These are phyloP conservation scores for Pristionchus exspectatus DNA, from an alignment of 2,888 invertebrate genomes.

Conservation along the genomic window DNA sequence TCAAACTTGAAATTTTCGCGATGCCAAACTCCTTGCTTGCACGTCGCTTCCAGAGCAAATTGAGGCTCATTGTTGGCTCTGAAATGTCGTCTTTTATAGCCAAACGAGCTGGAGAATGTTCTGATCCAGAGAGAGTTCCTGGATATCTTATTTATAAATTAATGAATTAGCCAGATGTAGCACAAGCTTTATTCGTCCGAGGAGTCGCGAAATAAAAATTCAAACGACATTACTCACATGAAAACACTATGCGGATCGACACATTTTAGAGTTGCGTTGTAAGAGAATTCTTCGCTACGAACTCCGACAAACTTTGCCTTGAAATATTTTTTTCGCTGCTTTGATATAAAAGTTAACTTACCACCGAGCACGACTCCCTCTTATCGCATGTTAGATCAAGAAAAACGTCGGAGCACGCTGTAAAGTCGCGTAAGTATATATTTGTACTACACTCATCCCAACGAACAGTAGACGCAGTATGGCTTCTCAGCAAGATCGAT, in stretches of 20 bases:
- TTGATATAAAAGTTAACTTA: background rate
- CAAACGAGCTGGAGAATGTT: no score
- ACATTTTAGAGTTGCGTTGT: background rate
- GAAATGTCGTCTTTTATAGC: no score
- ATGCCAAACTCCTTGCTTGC: no score
- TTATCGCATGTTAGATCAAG: background rate
- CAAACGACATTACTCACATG: background rate
- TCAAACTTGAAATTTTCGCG: no score
- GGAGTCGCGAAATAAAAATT: no score
- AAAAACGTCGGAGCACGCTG: slow-evolving; percentile 5
- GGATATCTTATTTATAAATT: no score
- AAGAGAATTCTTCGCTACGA: background rate
- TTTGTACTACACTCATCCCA: background rate
- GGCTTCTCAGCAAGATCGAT: background rate
- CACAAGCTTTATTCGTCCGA: no score
- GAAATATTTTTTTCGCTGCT: background rate
- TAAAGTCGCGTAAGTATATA: background rate
- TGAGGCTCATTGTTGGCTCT: no score
- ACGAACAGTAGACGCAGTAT: background rate
- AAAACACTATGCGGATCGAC: background rate
- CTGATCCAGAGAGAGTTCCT: no score
- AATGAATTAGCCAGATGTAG: no score
- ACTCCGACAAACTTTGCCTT: background rate
- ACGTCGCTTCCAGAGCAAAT: no score
- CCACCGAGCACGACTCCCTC: background rate